phyloP scores from a whole-genome alignment of 2,113 vertebrate species.

The Lycaon pictus region DNA sequence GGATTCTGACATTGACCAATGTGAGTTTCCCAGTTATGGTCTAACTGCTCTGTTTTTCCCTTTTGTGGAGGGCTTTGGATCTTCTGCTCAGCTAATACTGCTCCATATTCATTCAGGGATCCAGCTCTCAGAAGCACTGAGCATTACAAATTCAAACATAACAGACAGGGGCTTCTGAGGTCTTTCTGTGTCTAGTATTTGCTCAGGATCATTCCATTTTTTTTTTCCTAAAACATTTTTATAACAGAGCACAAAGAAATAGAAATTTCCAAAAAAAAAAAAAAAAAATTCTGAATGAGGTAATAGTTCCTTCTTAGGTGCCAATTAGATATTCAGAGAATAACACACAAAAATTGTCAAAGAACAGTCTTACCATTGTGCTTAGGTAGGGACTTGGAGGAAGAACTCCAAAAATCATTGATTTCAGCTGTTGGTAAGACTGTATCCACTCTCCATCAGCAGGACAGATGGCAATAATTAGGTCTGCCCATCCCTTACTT shows the following conservation, averaged over 20 bases:
- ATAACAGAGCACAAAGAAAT: neutral
- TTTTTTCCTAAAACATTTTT: neutral
- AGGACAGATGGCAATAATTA: conserved; percentile 71
- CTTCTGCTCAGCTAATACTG: neutral
- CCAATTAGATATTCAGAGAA: neutral
- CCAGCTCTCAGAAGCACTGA: neutral
- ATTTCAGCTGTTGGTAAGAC: conserved; percentile 60
- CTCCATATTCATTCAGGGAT: neutral
- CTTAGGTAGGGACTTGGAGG: neutral
- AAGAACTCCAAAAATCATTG: conserved; percentile 32
- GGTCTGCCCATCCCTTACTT: conserved; percentile 67
- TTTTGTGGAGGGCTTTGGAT: neutral
- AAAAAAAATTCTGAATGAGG: neutral
- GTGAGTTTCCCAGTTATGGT: neutral
- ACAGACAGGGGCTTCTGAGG: neutral
- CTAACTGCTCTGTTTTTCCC: neutral
- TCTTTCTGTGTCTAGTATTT: neutral
- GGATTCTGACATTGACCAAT: neutral
- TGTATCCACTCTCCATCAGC: conserved; percentile 42
- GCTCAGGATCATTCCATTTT: neutral
- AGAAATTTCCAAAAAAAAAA: neutral
- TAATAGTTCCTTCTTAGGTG: neutral
- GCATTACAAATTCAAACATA: neutral
- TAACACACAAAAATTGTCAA: conserved; percentile 43
- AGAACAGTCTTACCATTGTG: conserved; percentile 29